Evolutionary conservation across 2,888 invertebrate species (phyloP), one percentile per base, ranked within the genome.

Genomic region (Polyploca ridens): DNA sequence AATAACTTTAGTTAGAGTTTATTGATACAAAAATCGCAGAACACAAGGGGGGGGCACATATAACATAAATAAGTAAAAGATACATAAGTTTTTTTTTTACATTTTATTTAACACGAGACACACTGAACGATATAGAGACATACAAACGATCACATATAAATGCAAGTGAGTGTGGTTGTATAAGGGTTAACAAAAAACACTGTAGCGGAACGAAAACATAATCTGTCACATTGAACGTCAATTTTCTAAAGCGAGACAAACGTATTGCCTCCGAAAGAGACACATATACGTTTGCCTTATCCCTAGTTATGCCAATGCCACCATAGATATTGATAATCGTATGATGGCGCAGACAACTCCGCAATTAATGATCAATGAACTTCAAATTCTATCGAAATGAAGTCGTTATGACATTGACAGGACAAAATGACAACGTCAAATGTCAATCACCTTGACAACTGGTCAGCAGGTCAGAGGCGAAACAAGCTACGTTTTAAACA

Each of bases 121-220:
- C 76, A 84, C 83, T 54, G 54, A 54, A 54, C 54, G 54, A 62
- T n/a, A 35, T 38, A 46, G 33, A 59, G 35, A 44, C 62, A 62
- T 38, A 62, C 63, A 63, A 44, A n/a, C 59, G 35, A 60, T 38
- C 60, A 80, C 79, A 91, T 81, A 89, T 90, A 89, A 88, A 93
- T 94, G 93, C 93, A 93, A 86, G 92, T 93, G 93, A 93, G 93
- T 93, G 93, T 94, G 93, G 93, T 92, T 92, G 86, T 87, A 54
- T 54, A 77, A 75, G 76, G 78, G 76, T 73, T 72, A 75, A 79
- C 80, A 78, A 78, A 82, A 83, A 86, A 86, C 85, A 88, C 86
- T 92, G 89, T 90, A 89, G 91, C 91, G 90, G 89, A 35, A 83
- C 82, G 76, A 76, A 78, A 76, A 79, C 73, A 72, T n/a, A n/a